Base-by-base conservation (phyloP, 2,888 invertebrate species). In the Caenorhabditis sinica region DNA sequence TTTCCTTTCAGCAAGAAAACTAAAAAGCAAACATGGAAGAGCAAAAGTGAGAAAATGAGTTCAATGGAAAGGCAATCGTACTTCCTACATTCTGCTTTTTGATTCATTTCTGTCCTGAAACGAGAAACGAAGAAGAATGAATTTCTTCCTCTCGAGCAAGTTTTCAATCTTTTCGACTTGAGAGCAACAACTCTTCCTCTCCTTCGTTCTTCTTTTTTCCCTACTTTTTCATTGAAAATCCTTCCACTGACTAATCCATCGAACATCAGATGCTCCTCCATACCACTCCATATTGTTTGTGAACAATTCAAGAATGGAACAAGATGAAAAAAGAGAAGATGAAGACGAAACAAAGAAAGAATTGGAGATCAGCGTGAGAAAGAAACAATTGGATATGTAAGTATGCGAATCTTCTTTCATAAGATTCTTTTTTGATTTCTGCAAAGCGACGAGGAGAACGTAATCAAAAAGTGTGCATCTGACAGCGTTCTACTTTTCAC, bases 401-500 rank as follows among this genome's bases (percentile, higher is more conserved):
- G 28, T 1, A 43, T 53, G n/a, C 25, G 56, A 36, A 45, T 66
- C 58, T 43, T 25, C 49, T n/a, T 49, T 40, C 28, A 4, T 30
- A 25, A 9, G 6, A 49, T 25, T 30, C 43, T 58, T 49, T 61
- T 60, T 30, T 53, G 65, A 74, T 65, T 65, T 56, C 53, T 53
- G 65, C 63, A 65, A 51, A 36, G 23, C 1, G 23, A 58, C 17
- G 20, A 23, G 33, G 9, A 65, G 36, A 36, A 53, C 51, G 65
- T 51, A 74, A 58, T 65, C 28, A 49, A 51, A 45, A 40, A 4
- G 40, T 43, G 56, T 75, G 65, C 17, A 36, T 40, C n/a, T 75
- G 75, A 66, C 75, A 75, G 66, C 75, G 75, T 75, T 75, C 75
- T 56, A 43, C 63, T 56, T 69, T n/a, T n/a, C n/a, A n/a, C n/a